These are phyloP conservation scores for Epinephelus coioides DNA, from an alignment of 2,797 vertebrate species.

Conservation along the genomic window DNA sequence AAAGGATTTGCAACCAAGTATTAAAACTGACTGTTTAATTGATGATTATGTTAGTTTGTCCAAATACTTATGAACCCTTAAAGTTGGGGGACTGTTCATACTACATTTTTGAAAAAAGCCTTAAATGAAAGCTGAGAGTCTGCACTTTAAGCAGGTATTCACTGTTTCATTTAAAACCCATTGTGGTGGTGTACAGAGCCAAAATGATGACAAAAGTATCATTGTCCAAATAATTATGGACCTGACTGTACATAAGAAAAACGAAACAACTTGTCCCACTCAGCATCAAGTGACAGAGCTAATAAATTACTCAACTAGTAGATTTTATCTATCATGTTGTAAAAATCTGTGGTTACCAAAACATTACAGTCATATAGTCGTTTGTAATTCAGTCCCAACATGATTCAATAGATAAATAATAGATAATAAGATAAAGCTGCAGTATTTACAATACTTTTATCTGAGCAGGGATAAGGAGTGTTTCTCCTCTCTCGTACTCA, in stretches of 20 bases:
- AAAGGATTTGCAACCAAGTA: constrained; percentile 57
- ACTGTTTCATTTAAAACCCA: too few species aligned
- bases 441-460: background rate
- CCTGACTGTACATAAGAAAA: too few species aligned
- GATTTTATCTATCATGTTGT: background rate
- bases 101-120: too few species aligned
- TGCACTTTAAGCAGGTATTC: too few species aligned
- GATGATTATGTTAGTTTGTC: too few species aligned
- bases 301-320: background rate
- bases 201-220: too few species aligned
- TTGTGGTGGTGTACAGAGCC: too few species aligned
- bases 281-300: background rate
- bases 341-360: constrained; percentile 1
- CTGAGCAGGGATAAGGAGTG: background rate
- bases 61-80: too few species aligned
- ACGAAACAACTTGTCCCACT: background rate
- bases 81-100: too few species aligned
- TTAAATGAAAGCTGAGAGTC: too few species aligned
- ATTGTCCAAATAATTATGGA: too few species aligned
- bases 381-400: background rate
- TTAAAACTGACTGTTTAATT: constrained; percentile 15
- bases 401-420: too few species aligned
- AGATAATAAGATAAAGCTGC: background rate
- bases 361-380: background rate
- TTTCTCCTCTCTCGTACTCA: background rate